These are phyloP conservation scores for Sminthurinus signatus DNA, from an alignment of 1,140 invertebrate genomes.

Conservation along the genomic window DNA sequence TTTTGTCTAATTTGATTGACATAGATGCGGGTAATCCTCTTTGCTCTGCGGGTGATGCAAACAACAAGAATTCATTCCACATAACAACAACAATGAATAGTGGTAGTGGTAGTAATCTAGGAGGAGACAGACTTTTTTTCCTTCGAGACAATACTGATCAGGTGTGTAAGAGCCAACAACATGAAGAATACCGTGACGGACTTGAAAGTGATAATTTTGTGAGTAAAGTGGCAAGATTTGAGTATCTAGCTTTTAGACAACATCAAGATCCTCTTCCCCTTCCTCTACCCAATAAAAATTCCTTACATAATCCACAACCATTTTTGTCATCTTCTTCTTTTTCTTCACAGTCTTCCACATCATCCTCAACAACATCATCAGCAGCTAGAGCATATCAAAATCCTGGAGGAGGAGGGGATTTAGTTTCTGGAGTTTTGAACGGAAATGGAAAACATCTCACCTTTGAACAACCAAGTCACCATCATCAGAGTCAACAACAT, in stretches of 20 bases:
- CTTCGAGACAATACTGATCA: not conserved
- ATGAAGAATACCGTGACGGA: constrained; percentile 35
- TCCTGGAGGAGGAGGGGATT: not conserved
- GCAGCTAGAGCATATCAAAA: not conserved
- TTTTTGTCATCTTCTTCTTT: not conserved
- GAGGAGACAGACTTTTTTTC: not conserved
- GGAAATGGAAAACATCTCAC: not conserved
- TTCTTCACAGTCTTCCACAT: not conserved
- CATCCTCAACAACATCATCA: not conserved
- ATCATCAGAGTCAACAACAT: not conserved
- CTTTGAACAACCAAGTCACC: not conserved
- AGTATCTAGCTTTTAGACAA: constrained; percentile 41
- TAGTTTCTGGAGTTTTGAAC: not conserved
- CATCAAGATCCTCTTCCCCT: constrained; percentile 2
- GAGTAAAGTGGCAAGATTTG: constrained; percentile 42
- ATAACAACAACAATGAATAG: constrained; percentile 11
- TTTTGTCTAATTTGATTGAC: constrained; percentile 35
- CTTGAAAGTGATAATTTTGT: constrained; percentile 44
- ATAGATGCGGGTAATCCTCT: constrained; percentile 34
- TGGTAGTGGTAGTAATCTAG: not conserved
- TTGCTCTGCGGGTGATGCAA: constrained; percentile 35
- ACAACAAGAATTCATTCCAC: constrained; percentile 31
- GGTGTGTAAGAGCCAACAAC: no score
- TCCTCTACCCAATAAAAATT: not conserved
- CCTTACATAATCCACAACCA: not conserved